Evolutionary conservation across 2,113 vertebrate genomes (phyloP).

Genomic region (Upupa epops): DNA sequence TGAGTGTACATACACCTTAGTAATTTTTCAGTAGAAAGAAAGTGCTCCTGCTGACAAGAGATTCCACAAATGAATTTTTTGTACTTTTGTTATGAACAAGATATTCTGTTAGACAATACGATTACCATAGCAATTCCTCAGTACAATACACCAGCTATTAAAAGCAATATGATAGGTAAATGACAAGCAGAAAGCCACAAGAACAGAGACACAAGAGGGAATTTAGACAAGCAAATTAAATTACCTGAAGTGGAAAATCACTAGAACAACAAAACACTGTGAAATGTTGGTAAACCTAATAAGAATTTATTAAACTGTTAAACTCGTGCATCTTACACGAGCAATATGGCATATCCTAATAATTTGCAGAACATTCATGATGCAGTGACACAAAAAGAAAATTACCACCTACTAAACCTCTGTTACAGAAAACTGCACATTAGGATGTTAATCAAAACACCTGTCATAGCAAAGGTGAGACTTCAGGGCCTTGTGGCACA

Average conservation of each 20-base stretch:
- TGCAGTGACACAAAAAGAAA: background rate
- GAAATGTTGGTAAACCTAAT: background rate
- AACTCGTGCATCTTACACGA: background rate
- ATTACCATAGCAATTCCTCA: background rate
- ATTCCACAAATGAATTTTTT: background rate
- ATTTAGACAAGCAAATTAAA: background rate
- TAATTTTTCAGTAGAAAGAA: background rate
- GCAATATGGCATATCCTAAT: background rate
- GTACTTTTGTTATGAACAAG: background rate
- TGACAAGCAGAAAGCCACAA: background rate
- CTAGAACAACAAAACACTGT: background rate
- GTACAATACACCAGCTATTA: background rate
- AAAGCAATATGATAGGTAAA: background rate
- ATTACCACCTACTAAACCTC: background rate
- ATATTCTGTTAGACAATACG: background rate
- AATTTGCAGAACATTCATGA: background rate
- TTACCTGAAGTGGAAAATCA: background rate
- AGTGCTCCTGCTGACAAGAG: background rate
- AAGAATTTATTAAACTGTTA: background rate
- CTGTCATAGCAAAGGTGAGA: background rate
- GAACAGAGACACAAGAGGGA: background rate
- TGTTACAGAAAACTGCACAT: rapidly evolving
- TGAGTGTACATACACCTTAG: background rate
- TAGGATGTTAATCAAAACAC: background rate
- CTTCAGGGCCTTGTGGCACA: background rate